Percentiles rank a stretch among this genome's conserved stretches.
phyloP scores from a whole-genome alignment of 2,113 vertebrate genomes.

The Thermophis baileyi region DNA sequence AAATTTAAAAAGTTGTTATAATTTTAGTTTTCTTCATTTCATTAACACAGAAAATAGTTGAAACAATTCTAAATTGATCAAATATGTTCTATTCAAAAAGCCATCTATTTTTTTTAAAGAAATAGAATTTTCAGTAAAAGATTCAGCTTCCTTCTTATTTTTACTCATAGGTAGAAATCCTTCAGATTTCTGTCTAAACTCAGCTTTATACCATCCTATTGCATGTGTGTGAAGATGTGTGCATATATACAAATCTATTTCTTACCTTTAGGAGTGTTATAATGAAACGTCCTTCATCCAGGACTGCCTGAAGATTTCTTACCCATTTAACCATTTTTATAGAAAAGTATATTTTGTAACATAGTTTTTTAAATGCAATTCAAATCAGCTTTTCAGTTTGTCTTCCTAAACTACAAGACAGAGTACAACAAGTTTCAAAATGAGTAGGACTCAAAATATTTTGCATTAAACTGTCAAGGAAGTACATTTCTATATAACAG shows the following conservation, averaged over 20 bases:
- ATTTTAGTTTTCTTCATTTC: background rate
- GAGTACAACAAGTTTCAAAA: background rate
- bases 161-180: constrained; percentile 7
- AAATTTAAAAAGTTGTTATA: background rate
- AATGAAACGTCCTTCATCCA: background rate
- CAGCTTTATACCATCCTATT: background rate
- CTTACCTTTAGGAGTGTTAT: background rate
- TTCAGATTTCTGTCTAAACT: constrained; percentile 42
- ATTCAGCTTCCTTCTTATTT: constrained; percentile 14
- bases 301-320: background rate
- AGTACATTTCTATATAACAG: background rate
- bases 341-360: background rate
- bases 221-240: background rate
- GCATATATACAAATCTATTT: background rate
- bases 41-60: background rate
- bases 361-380: background rate
- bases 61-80: background rate
- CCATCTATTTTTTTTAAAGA: background rate
- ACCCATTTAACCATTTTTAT: background rate
- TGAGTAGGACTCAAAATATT: background rate
- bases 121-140: background rate
- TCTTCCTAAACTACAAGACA: background rate
- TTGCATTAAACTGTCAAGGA: background rate
- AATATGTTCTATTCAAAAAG: background rate
- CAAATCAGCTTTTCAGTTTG: background rate